Evolutionary conservation across 2,797 vertebrate genomes (phyloP).

Genomic region (Fistularia commersonii): DNA sequence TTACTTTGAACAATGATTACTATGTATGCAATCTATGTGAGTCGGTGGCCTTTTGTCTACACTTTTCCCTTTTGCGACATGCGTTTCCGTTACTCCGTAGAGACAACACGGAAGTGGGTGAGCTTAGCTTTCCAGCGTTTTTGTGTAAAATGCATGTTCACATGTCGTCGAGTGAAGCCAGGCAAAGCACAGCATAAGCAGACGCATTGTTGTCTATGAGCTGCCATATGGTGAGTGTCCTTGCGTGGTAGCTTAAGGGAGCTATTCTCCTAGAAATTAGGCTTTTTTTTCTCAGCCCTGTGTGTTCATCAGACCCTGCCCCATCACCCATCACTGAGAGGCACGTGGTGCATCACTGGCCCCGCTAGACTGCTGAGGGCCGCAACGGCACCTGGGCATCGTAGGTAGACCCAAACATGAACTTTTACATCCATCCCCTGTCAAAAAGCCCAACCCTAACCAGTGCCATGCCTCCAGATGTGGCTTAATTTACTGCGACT

Average conservation of each 20-base stretch:
- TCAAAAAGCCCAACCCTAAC: conserved; percentile 67
- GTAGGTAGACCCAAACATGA: conserved; percentile 80
- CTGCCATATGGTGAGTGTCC: conserved; percentile 74
- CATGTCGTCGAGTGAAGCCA: conserved; percentile 50
- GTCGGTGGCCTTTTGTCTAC: not conserved
- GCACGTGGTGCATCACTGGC: conserved; percentile 28
- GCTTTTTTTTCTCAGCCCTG: conserved; percentile 45
- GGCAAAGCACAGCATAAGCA: conserved; percentile 61
- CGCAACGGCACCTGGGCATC: conserved; percentile 28
- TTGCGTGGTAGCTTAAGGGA: conserved; percentile 71
- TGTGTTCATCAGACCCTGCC: conserved; percentile 47
- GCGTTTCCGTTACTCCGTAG: not conserved
- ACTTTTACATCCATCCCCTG: conserved; percentile 57
- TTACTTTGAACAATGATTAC: not conserved
- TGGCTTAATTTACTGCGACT: conserved; percentile 99
- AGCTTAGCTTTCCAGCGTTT: conserved; percentile 7
- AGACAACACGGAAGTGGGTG: too few relatives aligned
- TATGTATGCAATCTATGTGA: not conserved
- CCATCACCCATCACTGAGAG: conserved; percentile 41
- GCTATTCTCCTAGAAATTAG: conserved; percentile 60
- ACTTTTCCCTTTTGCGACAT: conserved; percentile 8
- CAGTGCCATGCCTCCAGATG: conserved; percentile 96
- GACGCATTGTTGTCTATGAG: conserved; percentile 56
- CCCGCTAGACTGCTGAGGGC: conserved; percentile 18
- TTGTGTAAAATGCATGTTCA: conserved; percentile 57